A percentile compares a stretch with the other conserved stretches of the same genome.
Evolutionary conservation across 2,888 invertebrate species (phyloP).

Genomic region (Calephelis perditalis): DNA sequence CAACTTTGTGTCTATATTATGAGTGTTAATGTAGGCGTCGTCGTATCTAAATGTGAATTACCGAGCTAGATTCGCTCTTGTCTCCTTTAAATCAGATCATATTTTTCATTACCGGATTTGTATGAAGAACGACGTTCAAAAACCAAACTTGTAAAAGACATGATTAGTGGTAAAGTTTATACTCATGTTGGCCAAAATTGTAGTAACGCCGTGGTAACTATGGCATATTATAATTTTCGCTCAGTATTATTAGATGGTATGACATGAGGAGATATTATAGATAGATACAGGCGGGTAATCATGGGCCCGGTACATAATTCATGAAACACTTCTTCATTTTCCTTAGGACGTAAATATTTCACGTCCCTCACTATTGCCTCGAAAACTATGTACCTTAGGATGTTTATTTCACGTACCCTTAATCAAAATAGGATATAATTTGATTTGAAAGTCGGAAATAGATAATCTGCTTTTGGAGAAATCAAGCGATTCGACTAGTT

Average conservation of each 20-base stretch:
- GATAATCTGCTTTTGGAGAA: slow-evolving; percentile 11
- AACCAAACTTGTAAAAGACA: slow-evolving; percentile 13
- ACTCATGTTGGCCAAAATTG: slow-evolving; percentile 71
- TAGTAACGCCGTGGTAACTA: slow-evolving; percentile 54
- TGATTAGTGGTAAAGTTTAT: slow-evolving; percentile 30
- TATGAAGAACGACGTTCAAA: slow-evolving; percentile 9
- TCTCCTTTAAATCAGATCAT: not conserved
- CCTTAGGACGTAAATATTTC: slow-evolving; percentile 11
- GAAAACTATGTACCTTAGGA: slow-evolving; percentile 16
- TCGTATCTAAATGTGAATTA: slow-evolving; percentile 8
- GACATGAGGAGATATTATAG: slow-evolving; percentile 38
- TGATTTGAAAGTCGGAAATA: slow-evolving; percentile 13
- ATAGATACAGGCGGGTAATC: slow-evolving; percentile 42
- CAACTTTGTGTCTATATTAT: slow-evolving; percentile 7
- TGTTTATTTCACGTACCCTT: slow-evolving; percentile 2
- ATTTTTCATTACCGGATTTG: slow-evolving; percentile 13
- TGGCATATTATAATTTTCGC: slow-evolving; percentile 65
- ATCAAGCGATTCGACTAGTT: slow-evolving; percentile 23
- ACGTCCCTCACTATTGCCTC: slow-evolving; percentile 15
- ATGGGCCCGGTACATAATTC: slow-evolving; percentile 54
- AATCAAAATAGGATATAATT: slow-evolving; percentile 13
- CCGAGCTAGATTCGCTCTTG: slow-evolving; percentile 10
- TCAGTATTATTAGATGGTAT: slow-evolving; percentile 68
- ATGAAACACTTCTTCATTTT: slow-evolving; percentile 14
- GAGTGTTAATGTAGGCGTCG: slow-evolving; percentile 7